phyloP scores from a whole-genome alignment of 2,797 vertebrate species.

The Chloroceryle amazona region DNA sequence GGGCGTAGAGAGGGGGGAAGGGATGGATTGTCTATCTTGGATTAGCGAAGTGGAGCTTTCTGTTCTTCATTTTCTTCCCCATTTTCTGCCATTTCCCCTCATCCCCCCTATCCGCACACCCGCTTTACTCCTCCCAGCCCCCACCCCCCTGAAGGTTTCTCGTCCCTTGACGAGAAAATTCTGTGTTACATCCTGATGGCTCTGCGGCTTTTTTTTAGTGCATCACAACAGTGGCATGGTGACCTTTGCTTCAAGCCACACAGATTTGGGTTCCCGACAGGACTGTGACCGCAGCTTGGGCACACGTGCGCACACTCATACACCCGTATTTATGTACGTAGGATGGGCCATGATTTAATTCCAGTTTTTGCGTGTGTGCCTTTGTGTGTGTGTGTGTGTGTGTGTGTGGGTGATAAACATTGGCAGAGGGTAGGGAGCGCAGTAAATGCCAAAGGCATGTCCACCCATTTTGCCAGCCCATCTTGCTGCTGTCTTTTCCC shows the following conservation, averaged over 20 bases:
- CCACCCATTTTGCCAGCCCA: conserved; percentile 50
- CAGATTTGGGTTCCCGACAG: conserved; percentile 68
- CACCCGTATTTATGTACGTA: conserved; percentile 4
- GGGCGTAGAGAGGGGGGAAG: conserved; percentile 69
- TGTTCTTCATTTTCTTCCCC: conserved; percentile 69
- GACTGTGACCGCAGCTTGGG: conserved; percentile 51
- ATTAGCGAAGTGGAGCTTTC: conserved; percentile 74
- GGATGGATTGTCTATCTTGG: conserved; percentile 79
- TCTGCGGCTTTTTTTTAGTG: conserved; percentile 80
- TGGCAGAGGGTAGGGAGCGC: conserved; percentile 53
- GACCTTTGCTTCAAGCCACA: conserved; percentile 80
- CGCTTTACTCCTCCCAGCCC: conserved; percentile 21
- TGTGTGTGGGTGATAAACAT: conserved; percentile 20
- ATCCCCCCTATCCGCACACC: conserved; percentile 25
- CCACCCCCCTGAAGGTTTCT: conserved; percentile 63
- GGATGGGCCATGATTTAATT: conserved; percentile 52
- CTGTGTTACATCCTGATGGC: conserved; percentile 81
- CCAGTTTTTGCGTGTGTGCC: background rate
- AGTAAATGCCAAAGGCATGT: conserved; percentile 57
- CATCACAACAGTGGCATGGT: conserved; percentile 81
- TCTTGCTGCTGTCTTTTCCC: conserved; percentile 59
- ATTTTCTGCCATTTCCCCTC: conserved; percentile 61
- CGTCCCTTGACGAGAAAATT: conserved; percentile 80
- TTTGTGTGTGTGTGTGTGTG: background rate
- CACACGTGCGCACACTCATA: background rate